phyloP scores from a whole-genome alignment of 2,888 invertebrate species.

The Smittia aterrima region DNA sequence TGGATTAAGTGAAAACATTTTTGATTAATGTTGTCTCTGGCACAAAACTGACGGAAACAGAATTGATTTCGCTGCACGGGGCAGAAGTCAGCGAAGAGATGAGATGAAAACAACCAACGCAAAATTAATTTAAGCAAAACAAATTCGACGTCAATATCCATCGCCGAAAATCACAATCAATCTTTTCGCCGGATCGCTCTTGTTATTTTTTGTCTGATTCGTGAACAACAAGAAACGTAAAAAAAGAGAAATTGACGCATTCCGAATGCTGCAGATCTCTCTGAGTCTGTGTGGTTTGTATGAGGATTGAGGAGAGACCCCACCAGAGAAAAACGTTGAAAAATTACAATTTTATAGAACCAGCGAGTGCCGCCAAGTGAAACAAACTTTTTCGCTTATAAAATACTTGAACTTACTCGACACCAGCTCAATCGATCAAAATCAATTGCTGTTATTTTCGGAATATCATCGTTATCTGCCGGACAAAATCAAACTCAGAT shows the following conservation, averaged over 20 bases:
- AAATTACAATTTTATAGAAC: background rate
- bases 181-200: constrained; percentile 2
- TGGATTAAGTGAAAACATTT: constrained; percentile 3
- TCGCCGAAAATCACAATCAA: constrained; percentile 18
- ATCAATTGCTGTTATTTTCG: constrained; percentile 24
- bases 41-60: constrained; percentile 1
- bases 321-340: background rate
- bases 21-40: constrained; percentile 2
- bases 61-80: constrained; percentile 11
- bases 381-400: background rate
- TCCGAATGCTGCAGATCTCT: background rate
- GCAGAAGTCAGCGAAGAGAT: background rate
- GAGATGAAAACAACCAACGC: background rate
- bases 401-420: background rate
- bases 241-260: constrained; percentile 31
- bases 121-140: constrained; percentile 27
- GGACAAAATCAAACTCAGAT: background rate
- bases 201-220: background rate
- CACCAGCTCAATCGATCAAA: constrained; percentile 12
- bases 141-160: constrained; percentile 14
- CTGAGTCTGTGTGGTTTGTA: background rate
- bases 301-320: background rate
- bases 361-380: background rate
- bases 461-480: constrained; percentile 2
- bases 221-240: background rate